A percentile compares a stretch with the other conserved stretches of the same genome.
These are phyloP conservation scores for Fragum fragum DNA, from an alignment of 2,888 invertebrate genomes.

Conservation along the genomic window DNA sequence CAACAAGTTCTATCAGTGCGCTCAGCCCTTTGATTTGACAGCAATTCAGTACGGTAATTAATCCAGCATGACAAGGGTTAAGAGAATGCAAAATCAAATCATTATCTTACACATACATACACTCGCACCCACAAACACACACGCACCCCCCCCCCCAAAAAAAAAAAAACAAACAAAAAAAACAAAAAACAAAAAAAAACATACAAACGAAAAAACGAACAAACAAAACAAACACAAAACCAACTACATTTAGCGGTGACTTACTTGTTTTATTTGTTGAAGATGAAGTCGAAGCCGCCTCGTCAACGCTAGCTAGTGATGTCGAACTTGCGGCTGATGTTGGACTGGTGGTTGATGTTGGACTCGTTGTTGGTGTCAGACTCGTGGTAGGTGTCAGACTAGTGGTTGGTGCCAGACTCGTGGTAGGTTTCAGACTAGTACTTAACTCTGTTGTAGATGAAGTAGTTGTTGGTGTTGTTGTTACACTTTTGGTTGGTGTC, in stretches of 20 bases:
- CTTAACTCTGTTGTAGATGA: conserved; percentile 4
- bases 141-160: neutral
- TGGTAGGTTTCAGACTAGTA: conserved; percentile 11
- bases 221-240: too few relatives aligned
- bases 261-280: neutral
- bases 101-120: neutral
- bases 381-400: conserved; percentile 2
- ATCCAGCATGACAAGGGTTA: too few relatives aligned
- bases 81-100: neutral
- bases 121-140: neutral
- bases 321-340: too few relatives aligned
- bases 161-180: too few relatives aligned
- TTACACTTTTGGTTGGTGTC: neutral
- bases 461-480: neutral
- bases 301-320: neutral
- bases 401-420: neutral
- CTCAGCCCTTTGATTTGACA: too few relatives aligned
- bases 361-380: too few relatives aligned
- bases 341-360: too few relatives aligned
- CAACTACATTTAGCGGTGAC: neutral
- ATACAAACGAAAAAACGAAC: too few relatives aligned
- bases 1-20: too few relatives aligned
- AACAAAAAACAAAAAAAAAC: too few relatives aligned
- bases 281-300: neutral
- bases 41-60: too few relatives aligned